phyloP scores from a whole-genome alignment of 2,797 vertebrate genomes.

The Crocodylus rhombifer region DNA sequence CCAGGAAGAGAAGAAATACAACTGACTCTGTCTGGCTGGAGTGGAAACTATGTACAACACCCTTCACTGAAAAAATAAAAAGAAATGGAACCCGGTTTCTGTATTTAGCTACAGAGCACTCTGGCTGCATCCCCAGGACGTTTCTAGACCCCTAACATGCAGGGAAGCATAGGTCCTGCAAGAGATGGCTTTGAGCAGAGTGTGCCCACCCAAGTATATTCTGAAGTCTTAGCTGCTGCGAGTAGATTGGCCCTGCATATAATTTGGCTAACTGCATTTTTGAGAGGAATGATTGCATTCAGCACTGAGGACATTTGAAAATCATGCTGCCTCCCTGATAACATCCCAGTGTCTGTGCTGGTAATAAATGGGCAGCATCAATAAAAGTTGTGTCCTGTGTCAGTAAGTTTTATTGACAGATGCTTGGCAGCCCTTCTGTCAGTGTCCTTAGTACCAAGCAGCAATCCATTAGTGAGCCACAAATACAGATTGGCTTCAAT shows the following conservation, averaged over 20 bases:
- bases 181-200: background rate
- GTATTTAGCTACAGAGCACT: background rate
- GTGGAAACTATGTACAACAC: background rate
- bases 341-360: rapidly evolving
- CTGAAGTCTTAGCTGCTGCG: background rate
- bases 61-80: background rate
- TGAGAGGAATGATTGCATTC: background rate
- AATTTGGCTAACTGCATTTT: background rate
- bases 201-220: background rate
- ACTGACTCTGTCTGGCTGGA: background rate
- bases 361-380: background rate
- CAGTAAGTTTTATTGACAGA: background rate
- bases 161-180: background rate
- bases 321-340: background rate
- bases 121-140: background rate
- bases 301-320: background rate
- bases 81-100: background rate
- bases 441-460: background rate
- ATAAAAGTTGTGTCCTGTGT: background rate
- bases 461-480: background rate
- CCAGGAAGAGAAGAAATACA: background rate
- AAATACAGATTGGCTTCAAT: background rate
- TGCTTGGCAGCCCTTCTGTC: background rate
- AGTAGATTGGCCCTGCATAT: background rate
- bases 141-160: too few species aligned